A percentile compares a stretch with the other conserved stretches of the same genome.
These are phyloP conservation scores for Myanophis thanlyinensis DNA, from an alignment of 2,113 vertebrate genomes.

Conservation along the genomic window DNA sequence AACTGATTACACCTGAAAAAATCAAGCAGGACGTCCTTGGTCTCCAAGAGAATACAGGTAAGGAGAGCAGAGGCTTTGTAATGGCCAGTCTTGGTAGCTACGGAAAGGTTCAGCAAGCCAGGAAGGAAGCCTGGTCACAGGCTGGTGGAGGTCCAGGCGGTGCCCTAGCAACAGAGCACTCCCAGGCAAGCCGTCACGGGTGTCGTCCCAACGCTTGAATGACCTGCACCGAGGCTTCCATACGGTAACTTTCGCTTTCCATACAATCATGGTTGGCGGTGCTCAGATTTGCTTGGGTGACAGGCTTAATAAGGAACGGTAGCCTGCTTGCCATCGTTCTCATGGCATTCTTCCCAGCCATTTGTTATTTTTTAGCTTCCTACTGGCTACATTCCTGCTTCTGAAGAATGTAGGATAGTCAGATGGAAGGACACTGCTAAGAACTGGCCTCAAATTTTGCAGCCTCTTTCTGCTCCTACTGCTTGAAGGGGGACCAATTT, in stretches of 20 bases:
- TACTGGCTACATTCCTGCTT: neutral
- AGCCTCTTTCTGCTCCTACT: neutral
- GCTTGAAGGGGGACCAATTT: neutral
- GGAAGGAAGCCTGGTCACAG: neutral
- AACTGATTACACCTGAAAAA: constrained; percentile 87
- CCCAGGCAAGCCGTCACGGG: neutral
- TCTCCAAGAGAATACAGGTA: constrained; percentile 70
- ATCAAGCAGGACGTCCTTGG: constrained; percentile 76
- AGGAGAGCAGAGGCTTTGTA: neutral
- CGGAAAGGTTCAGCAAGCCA: neutral
- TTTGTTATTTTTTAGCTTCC: neutral
- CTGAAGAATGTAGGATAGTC: neutral
- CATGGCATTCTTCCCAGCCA: neutral
- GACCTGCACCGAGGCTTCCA: neutral
- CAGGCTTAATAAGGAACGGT: neutral
- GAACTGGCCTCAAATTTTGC: neutral
- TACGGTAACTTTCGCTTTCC: neutral
- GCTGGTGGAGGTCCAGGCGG: neutral
- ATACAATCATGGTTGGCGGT: neutral
- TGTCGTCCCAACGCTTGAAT: neutral
- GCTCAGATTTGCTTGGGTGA: neutral
- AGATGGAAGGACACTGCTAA: neutral
- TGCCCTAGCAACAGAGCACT: neutral
- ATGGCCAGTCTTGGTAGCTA: neutral
- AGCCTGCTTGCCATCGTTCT: neutral